Evolutionary conservation across 30 jellyfish, hydroid and myxozoan genomes (phyloP), one percentile per base, ranked within the genome.

Genomic region (Aurelia aurita): DNA sequence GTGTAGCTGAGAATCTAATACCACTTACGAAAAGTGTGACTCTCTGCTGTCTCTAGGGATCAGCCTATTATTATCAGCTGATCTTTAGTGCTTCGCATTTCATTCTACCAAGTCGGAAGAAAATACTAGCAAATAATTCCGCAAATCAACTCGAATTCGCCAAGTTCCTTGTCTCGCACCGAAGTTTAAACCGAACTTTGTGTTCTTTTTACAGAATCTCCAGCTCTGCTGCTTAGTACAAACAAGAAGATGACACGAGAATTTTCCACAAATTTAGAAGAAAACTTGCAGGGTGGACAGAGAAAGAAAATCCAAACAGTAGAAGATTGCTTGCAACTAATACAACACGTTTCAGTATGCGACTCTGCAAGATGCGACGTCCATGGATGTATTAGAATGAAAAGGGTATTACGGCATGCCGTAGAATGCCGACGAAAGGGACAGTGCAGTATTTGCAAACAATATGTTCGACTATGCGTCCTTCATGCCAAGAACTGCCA

Each of bases 271-370:
- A 45, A 64, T 20, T 18, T 28, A 39, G 72, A 20, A 13, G 62
- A 25, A 22, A 46, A 51, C 64, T 51, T 15, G 10, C 29, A 45
- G 2, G 62, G 29, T 1, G 74, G 35, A 31, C 80, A 65, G 4
- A 54, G 57, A 47, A 69, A 39, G 44, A 69, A 46, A 29, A 69
- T 68, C 21, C 79, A 83, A 43, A 13, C 86, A 9, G 81, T 71
- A 2, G 87, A 69, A 22, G 86, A 69, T n/a, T 61, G 83, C 26
- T 22, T 83, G 54, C 80, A 71, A 46, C 69, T 54, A 18, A 69
- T 83, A 86, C 69, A 70, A 49, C 93, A 83, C 29, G 27, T 58
- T 57, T 69, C 93, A 60, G 21, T 31, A 1, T 83, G 93, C 58
- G 76, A 32, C 14, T 49, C 73, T 0, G 25, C 62, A 2, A 61